phyloP scores from a whole-genome alignment of 2,888 invertebrate species.

The Ectobius pallidus region DNA sequence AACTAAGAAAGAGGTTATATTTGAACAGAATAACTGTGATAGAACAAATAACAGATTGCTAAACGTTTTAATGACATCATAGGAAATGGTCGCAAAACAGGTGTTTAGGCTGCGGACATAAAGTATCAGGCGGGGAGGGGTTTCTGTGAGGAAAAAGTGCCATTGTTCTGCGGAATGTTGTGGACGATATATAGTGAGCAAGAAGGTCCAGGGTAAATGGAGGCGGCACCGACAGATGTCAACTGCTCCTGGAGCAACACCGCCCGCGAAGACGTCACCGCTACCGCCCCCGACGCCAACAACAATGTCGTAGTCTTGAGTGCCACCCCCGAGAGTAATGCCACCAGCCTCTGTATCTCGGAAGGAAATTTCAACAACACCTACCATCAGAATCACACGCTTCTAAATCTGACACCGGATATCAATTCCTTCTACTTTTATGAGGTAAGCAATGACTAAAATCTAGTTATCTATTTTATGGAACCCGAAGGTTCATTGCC shows the following conservation, averaged over 20 bases:
- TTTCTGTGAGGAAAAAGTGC: not conserved
- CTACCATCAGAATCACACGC: constrained; percentile 32
- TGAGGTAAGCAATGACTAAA: constrained; percentile 60
- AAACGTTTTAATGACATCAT: not conserved
- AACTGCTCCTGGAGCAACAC: constrained; percentile 29
- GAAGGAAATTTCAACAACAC: constrained; percentile 34
- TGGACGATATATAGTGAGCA: not conserved
- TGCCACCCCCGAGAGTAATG: not conserved
- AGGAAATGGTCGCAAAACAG: not conserved
- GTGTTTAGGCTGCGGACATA: not conserved
- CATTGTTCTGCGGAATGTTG: constrained; percentile 7
- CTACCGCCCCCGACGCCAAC: not conserved
- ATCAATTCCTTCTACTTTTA: constrained; percentile 64
- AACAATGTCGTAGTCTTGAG: not conserved
- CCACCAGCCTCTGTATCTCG: constrained; percentile 1
- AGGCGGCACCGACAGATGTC: constrained; percentile 16
- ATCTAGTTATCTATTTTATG: no score
- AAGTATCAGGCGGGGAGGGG: not conserved
- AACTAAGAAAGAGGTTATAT: no score
- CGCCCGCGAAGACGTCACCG: not conserved
- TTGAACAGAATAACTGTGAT: no score
- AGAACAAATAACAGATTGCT: not conserved
- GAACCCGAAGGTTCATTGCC: no score
- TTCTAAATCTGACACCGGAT: constrained; percentile 42
- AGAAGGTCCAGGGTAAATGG: constrained; percentile 21